These are phyloP conservation scores for Drosophila athabasca DNA, from an alignment of 1,140 invertebrate species.

Conservation along the genomic window DNA sequence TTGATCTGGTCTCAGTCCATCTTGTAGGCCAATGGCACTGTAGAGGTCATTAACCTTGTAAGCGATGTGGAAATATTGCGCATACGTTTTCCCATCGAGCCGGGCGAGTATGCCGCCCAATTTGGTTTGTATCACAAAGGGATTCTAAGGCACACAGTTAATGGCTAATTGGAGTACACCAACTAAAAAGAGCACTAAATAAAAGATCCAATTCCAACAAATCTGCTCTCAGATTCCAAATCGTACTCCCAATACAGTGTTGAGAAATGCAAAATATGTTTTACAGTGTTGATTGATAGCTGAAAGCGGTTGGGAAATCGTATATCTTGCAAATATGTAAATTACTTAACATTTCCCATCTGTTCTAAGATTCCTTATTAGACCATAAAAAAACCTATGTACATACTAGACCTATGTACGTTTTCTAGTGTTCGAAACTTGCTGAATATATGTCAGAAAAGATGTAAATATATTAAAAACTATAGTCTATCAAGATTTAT, in stretches of 20 bases:
- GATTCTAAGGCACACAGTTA: constrained; percentile 14
- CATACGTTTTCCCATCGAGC: constrained; percentile 26
- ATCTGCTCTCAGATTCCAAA: too few relatives aligned
- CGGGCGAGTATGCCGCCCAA: constrained; percentile 24
- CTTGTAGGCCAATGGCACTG: too few relatives aligned
- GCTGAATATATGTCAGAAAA: constrained; percentile 21
- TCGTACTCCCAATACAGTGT: too few relatives aligned
- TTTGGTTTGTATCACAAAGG: constrained; percentile 12
- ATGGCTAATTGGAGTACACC: constrained; percentile 21
- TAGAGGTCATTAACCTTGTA: too few relatives aligned
- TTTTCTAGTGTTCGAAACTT: constrained; percentile 16
- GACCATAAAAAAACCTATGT: background rate
- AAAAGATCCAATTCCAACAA: too few relatives aligned
- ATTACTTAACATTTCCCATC: background rate
- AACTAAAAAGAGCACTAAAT: constrained; percentile 17
- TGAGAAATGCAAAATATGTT: too few relatives aligned
- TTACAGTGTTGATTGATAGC: too few relatives aligned
- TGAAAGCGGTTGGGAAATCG: too few relatives aligned
- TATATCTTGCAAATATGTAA: too few relatives aligned
- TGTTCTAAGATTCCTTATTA: background rate
- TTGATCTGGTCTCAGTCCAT: constrained; percentile 6
- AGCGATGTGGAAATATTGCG: constrained; percentile 20
- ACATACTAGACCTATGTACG: too few relatives aligned
- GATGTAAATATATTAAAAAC: background rate
- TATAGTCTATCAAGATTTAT: background rate